These are phyloP conservation scores for Patella pellucida DNA, from an alignment of 2,888 invertebrate genomes.

Conservation along the genomic window DNA sequence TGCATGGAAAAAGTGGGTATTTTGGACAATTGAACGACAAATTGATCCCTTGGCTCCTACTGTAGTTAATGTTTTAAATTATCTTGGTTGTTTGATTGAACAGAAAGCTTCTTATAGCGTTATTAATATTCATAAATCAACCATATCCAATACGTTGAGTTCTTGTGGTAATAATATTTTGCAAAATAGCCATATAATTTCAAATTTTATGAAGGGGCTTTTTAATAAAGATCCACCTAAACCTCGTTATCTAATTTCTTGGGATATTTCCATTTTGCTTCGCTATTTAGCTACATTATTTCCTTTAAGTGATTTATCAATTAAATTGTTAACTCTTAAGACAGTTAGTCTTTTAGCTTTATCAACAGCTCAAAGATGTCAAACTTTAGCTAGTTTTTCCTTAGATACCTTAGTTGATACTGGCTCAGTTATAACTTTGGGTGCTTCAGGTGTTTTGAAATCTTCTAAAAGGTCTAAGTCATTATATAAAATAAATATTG, in stretches of 20 bases:
- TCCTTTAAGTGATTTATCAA: slow-evolving; percentile 24
- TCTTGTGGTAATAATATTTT: slow-evolving; percentile 5
- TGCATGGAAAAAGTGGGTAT: slow-evolving; percentile 31
- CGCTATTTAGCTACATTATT: slow-evolving; percentile 21
- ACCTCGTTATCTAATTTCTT: slow-evolving; percentile 32
- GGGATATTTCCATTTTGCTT: slow-evolving; percentile 34
- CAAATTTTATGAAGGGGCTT: slow-evolving; percentile 31
- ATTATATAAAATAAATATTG: slow-evolving; percentile 3
- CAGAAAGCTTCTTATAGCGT: background rate
- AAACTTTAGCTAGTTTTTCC: slow-evolving; percentile 22
- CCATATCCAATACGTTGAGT: slow-evolving; percentile 27
- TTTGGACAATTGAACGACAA: slow-evolving; percentile 30
- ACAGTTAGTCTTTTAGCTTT: slow-evolving; percentile 24
- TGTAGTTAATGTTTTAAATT: too few relatives aligned
- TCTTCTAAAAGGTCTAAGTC: slow-evolving; percentile 20
- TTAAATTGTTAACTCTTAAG: slow-evolving; percentile 33
- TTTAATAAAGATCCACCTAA: slow-evolving; percentile 27
- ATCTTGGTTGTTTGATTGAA: slow-evolving; percentile 6
- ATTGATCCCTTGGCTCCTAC: slow-evolving; percentile 29
- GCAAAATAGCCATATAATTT: slow-evolving; percentile 4
- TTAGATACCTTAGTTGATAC: slow-evolving; percentile 25
- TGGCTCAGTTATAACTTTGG: slow-evolving; percentile 23
- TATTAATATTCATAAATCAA: slow-evolving; percentile 21
- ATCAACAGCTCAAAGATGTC: slow-evolving; percentile 31
- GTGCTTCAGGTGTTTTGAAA: slow-evolving; percentile 31